Base-by-base conservation (phyloP, 2,888 invertebrate genomes). In the Anorthoa munda region DNA sequence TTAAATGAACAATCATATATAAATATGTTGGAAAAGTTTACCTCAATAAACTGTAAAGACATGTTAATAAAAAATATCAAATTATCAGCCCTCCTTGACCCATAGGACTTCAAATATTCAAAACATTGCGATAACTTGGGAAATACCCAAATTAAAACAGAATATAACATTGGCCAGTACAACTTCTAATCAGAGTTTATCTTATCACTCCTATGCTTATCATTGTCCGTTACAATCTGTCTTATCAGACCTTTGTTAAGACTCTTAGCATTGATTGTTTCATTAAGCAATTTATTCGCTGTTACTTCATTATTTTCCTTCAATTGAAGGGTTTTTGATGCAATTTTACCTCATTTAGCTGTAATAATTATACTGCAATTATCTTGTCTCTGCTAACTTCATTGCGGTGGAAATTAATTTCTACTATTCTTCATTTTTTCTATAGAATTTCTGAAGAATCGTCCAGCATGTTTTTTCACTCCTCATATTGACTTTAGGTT, bases 121-220 rank as follows among this genome's bases (percentile, higher is more conserved):
- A 26, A 39, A 64, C 15, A 39, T 26, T 46, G 13, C 3, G 45
- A 31, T 55, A 26, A 18, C 26, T 65, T 18, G n/a, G 21, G 26
- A 61, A 58, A 53, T 55, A 53, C 31, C 63, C 4, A 68, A 58
- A 70, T 61, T 58, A 68, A 56, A 60, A 51, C 13, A 53, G 66
- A 21, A 61, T 58, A 51, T n/a, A 55, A 18, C 17, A 56, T 50
- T 53, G 12, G 5, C 31, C 45, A 53, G 23, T 74, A 26, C 17
- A 21, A 23, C 23, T 46, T 45, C 50, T 55, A 50, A 45, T 23
- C 50, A 31, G 21, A 51, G 15, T 31, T n/a, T 21, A 72, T 59
- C 63, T 72, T 72, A 82, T 82, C 72, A 48, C 26, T 70, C 21
- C 68, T 13, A 48, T 45, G 3, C 46, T 66, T 67, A 60, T 72